Base-by-base conservation (phyloP, 2,888 invertebrate genomes). In the Ashinkailepas kermadecensis region DNA sequence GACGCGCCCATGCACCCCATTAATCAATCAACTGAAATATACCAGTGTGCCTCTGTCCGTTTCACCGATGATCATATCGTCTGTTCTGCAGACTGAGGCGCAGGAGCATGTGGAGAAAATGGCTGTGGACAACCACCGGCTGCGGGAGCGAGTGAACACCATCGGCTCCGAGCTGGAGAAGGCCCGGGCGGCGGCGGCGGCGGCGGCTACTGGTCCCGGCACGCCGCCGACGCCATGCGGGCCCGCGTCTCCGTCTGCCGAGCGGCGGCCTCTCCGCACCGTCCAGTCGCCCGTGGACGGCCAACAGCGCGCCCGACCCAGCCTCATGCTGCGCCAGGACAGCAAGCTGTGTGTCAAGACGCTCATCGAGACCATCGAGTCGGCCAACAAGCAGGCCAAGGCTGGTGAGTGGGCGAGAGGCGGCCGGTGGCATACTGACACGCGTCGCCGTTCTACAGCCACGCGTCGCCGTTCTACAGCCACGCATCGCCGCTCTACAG, bases 361-460 rank as follows among this genome's bases (percentile, higher is more conserved):
- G 81, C 89, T 97, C 59, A 96, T 97, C 83, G 95, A 96, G 87
- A 94, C 94, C 85, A 95, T 97, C 83, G 96, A 97, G 89, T 95
- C 93, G 87, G 92, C 92, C 39, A 93, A 93, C 67, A 86, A 58
- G 7, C 57, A 79, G 79, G 58, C 74, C 54, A 74, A 74, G 56
- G 74, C 74, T 10, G 54, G 74, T 74, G 15, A 54, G 74, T 74
- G 74, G 2, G 74, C 39, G 0, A 18, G 15, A 13, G 70, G 12
- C 18, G 23, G 23, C 23, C 59, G 15, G 11, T 59, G 59, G 7
- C 59, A 4, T 39, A 3, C 39, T 4, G 39, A 3, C 39, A 39
- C 39, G 1, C 39, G 4, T 39, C 39, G 39, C 39, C 39, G 39
- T 39, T 39, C 4, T 4, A 1, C 39, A 39, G 39, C 4, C 39